Evolutionary conservation across 1,140 invertebrate species (phyloP), one percentile per base, ranked within the genome.

Genomic region (Tribolium madens): DNA sequence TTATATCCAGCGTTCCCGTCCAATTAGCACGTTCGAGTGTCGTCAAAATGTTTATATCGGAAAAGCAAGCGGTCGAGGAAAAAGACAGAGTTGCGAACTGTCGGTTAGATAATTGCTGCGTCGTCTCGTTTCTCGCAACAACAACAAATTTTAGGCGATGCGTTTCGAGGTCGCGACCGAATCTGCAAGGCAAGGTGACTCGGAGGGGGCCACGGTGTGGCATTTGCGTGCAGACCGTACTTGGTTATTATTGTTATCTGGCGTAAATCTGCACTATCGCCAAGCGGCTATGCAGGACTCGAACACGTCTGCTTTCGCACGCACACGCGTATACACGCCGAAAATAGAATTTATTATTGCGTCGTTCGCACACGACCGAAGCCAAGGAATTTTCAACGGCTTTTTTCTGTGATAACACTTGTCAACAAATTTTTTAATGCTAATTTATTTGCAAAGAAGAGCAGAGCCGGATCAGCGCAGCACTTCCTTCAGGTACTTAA

Each of bases 321-420:
- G 46, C 70, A 50, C 70, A 72, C 70, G 46, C 70, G 18, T 26
- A 18, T 26, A 4, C 17, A 6, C 12, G 33, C 50, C 50, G 13
- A 72, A 26, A 72, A 72, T 72, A 52, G 70, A 50, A 31, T 72
- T 52, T 72, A 72, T 52, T 72, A 72, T 72, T 72, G 50, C 70
- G 70, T 72, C 70, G 70, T 21, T 33, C 15, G 53, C 7, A 26
- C 21, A 26, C 21, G 21, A 26, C 21, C 9, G 53, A 10, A n/a
- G 48, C 13, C 13, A 13, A 50, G 48, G 48, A 50, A 50, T 50
- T 50, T 50, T 50, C 21, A 4, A 26, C 18, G 1, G 18, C 18
- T 21, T 21, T 21, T 21, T 1, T 3, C 21, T n/a, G n/a, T n/a
- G 21, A 26, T 26, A 26, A 26, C 21, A 26, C 3, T 4, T 0